Base-by-base conservation (phyloP, 1,140 invertebrate species). In the Ephestia elutella region DNA sequence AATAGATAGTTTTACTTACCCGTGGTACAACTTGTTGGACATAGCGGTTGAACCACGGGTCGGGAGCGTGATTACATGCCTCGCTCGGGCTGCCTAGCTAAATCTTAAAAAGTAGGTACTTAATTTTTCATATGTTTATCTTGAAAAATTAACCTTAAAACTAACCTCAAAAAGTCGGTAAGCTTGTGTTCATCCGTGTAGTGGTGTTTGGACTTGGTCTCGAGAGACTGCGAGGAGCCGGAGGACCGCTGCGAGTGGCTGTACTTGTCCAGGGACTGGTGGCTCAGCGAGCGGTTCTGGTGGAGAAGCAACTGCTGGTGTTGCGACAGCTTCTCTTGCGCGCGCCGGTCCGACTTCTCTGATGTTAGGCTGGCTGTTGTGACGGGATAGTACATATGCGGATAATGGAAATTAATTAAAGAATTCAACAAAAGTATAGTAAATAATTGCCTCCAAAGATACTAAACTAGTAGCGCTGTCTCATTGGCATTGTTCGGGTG, bases 181-280 rank as follows among this genome's bases (percentile, higher is more conserved):
- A 90, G 78, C 60, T 90, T 90, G 49, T 89, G 87, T 59, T 90
- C 87, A 66, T 89, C 87, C 7, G 62, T 74, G 49, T 89, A 89
- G 55, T 89, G 87, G 63, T 90, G 87, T 60, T 87, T 87, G 13
- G 80, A 70, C 56, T 85, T 85, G 5, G 77, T 60, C 9, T 83
- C 79, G 10, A 79, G 54, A 17, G 79, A 71, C 49, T 75, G 76
- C 2, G 80, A 75, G 0, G 76, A 71, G 20, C 60, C 59, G 8
- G 80, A 75, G 1, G 76, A 72, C 15, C 71, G 59, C 70, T 25
- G 79, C 5, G 80, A 75, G 61, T 75, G 75, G 51, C 56, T 56
- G 59, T 86, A 87, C 68, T 87, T 86, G 71, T 86, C 85, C 4
- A 78, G 63, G 0, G 75, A 65, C 67, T 76, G 79, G 51, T 82